Evolutionary conservation across 2,888 invertebrate species (phyloP).

Genomic region (Amphimallon solstitiale): DNA sequence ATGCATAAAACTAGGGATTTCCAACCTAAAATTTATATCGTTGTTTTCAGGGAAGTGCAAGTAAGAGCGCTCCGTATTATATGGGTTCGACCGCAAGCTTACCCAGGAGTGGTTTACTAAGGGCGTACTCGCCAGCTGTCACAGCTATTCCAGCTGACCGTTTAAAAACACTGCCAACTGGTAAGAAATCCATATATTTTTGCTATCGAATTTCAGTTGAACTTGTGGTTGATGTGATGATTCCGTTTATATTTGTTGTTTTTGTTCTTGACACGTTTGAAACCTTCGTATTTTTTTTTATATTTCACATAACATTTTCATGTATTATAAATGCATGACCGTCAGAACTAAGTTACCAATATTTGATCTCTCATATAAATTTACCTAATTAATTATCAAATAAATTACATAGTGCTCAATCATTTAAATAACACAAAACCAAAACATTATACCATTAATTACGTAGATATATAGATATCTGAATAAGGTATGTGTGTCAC

Average conservation of each 20-base stretch:
- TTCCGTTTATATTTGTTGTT: conserved; percentile 27
- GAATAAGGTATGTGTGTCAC: no score
- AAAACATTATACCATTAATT: no score
- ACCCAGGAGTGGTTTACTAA: conserved; percentile 73
- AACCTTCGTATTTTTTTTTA: conserved; percentile 14
- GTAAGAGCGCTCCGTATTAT: conserved; percentile 75
- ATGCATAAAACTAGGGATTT: no score
- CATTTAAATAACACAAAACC: no score
- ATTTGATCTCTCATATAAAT: conserved; percentile 5
- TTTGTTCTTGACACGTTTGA: conserved; percentile 20
- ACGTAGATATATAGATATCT: no score
- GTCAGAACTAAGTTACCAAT: conserved; percentile 20
- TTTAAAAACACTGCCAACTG: conserved; percentile 66
- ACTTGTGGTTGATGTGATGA: conserved; percentile 26
- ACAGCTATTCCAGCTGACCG: conserved; percentile 70
- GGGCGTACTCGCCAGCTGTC: conserved; percentile 75
- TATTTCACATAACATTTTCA: conserved; percentile 9
- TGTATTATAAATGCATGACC: conserved; percentile 8
- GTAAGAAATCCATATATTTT: conserved; percentile 50
- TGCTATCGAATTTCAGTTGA: not conserved
- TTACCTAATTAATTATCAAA: not conserved
- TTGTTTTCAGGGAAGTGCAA: conserved; percentile 64
- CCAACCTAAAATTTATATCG: conserved; percentile 40
- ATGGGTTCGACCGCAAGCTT: conserved; percentile 74
- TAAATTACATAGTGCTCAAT: no score